A percentile compares a stretch with the other conserved stretches of the same genome.
Conservation (phyloP, 2,797 vertebrate genomes). For the Eutrigla gurnardus region DNA sequence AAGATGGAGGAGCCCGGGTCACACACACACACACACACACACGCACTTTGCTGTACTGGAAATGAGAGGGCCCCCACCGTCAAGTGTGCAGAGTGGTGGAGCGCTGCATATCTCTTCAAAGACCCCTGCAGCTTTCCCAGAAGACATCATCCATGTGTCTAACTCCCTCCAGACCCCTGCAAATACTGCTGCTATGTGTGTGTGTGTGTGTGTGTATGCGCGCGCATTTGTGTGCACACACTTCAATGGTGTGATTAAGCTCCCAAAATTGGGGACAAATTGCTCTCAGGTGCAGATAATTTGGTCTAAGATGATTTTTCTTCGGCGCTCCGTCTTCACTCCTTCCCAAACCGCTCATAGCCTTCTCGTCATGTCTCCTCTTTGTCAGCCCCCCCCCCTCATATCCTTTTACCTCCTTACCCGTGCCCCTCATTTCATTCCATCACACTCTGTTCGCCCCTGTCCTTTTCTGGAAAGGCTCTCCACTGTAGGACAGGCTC, state of each 20-base stretch:
- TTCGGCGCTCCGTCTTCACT: constrained; percentile 40
- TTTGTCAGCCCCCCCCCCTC: constrained; percentile 41
- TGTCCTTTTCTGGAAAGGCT: constrained; percentile 33
- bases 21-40: constrained; percentile 14
- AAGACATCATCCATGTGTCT: constrained; percentile 82
- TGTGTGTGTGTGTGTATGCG: constrained; percentile 26
- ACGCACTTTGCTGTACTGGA: constrained; percentile 36
- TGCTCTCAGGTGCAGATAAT: constrained; percentile 84
- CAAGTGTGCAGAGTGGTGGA: constrained; percentile 61
- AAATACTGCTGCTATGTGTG: constrained; percentile 30
- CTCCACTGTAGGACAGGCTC: constrained; percentile 55
- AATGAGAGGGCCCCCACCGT: constrained; percentile 59
- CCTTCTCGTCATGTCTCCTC: constrained; percentile 31
- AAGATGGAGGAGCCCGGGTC: constrained; percentile 58
- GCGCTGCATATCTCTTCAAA: constrained; percentile 79
- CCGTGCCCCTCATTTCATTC: constrained; percentile 66
- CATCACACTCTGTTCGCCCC: constrained; percentile 49
- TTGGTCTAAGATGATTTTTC: constrained; percentile 75
- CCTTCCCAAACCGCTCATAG: neutral
- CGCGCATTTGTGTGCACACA: constrained; percentile 63
- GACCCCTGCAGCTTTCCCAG: constrained; percentile 81
- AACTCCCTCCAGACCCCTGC: constrained; percentile 77
- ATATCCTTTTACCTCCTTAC: constrained; percentile 57
- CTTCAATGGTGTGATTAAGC: constrained; percentile 78
- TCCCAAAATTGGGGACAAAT: constrained; percentile 82